Conservation (phyloP, 2,113 vertebrate species). For the Podilymbus podiceps region DNA sequence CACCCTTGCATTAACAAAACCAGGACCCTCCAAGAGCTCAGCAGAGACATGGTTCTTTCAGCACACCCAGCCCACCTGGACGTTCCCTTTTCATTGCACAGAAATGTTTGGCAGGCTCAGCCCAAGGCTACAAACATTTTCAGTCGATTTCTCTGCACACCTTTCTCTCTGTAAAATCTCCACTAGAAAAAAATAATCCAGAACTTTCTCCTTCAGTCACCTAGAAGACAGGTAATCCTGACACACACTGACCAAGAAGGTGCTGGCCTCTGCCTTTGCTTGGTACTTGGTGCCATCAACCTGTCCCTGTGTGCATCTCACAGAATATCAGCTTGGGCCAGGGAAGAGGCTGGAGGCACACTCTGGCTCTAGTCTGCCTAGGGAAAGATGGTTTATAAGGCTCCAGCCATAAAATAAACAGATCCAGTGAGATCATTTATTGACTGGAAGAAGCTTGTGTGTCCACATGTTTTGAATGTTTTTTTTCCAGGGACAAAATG, state of each 20-base stretch:
- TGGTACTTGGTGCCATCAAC: neutral
- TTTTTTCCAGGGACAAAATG: neutral
- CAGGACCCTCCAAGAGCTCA: neutral
- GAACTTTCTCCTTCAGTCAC: neutral
- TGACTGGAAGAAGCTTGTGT: neutral
- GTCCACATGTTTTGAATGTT: neutral
- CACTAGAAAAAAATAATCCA: neutral
- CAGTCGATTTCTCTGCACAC: neutral
- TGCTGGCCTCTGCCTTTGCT: neutral
- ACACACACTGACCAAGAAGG: neutral
- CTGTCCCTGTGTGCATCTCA: neutral
- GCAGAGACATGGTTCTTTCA: neutral
- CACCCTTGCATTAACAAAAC: neutral
- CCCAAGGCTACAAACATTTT: neutral
- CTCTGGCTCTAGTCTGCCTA: neutral
- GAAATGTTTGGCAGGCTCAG: neutral
- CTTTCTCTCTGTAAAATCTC: neutral
- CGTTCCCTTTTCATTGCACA: neutral
- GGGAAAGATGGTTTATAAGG: neutral
- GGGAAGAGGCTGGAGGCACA: neutral
- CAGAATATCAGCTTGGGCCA: neutral
- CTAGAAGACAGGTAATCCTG: neutral
- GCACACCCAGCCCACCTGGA: neutral
- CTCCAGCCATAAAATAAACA: neutral
- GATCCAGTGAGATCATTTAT: conserved; percentile 5